Conservation (phyloP, 2,797 vertebrate species). For the Thunnus albacares region DNA sequence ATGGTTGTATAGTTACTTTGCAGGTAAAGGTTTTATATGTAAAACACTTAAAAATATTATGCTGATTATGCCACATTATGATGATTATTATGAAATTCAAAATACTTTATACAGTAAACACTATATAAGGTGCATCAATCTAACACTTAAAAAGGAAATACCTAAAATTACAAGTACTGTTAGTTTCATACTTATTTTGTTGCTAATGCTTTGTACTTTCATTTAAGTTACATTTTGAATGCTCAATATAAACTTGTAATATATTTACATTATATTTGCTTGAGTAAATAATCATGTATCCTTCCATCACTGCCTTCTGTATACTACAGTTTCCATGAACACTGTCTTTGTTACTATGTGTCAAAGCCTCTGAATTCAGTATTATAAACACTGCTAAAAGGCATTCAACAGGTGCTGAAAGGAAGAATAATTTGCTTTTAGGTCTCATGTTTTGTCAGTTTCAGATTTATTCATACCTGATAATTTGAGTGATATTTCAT, state of each 20-base stretch:
- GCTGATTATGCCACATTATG: neutral
- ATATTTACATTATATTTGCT: neutral
- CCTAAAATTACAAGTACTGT: neutral
- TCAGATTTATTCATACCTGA: slow-evolving; percentile 1
- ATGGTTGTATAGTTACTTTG: neutral
- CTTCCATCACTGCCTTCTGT: neutral
- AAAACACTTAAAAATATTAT: neutral
- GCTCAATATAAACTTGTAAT: no score
- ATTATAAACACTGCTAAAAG: neutral
- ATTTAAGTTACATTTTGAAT: no score
- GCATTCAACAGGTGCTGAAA: slow-evolving; percentile 6
- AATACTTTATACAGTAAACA: neutral
- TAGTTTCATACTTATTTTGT: neutral
- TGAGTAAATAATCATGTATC: neutral
- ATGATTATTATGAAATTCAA: neutral
- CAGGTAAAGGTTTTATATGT: neutral
- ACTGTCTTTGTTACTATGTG: neutral
- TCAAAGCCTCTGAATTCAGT: slow-evolving; percentile 5
- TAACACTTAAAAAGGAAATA: neutral
- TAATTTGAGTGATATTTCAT: neutral
- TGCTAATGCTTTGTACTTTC: neutral
- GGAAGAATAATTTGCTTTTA: neutral
- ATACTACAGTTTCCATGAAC: neutral
- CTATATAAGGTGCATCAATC: neutral
- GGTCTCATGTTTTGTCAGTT: neutral